These are phyloP conservation scores for Echinops telfairi DNA, from an alignment of 2,113 vertebrate genomes.

Conservation along the genomic window DNA sequence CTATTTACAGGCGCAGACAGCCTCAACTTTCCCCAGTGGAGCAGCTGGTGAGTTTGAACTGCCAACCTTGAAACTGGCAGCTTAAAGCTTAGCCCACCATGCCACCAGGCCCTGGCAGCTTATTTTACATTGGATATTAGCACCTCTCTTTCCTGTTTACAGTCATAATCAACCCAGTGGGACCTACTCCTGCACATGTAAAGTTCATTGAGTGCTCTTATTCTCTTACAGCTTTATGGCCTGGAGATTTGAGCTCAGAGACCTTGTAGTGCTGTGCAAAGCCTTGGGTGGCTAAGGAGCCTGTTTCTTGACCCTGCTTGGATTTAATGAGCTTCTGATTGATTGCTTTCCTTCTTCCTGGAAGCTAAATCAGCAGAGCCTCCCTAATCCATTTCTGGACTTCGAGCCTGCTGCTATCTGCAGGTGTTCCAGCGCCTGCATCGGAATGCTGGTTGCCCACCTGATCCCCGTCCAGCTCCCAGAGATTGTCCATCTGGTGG, in stretches of 20 bases:
- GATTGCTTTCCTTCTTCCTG: background rate
- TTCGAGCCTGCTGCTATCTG: background rate
- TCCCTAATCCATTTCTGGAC: background rate
- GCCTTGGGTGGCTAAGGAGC: background rate
- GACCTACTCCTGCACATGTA: background rate
- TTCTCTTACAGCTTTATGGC: background rate
- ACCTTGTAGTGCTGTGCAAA: background rate
- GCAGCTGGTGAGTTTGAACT: no score
- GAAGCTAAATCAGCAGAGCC: background rate
- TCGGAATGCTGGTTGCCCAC: no score
- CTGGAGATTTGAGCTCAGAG: background rate
- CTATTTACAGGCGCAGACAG: no score
- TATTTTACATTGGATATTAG: background rate
- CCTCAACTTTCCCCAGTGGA: no score
- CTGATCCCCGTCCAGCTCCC: background rate
- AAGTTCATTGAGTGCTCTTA: background rate
- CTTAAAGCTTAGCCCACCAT: no score
- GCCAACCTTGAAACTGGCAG: no score
- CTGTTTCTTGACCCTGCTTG: slow-evolving; percentile 1
- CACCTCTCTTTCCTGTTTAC: background rate
- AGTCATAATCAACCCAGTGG: background rate
- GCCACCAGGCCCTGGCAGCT: no score
- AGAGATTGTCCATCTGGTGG: background rate
- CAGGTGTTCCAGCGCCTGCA: rapidly evolving
- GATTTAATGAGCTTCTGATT: slow-evolving; percentile 32